These are phyloP conservation scores for Pholis gunnellus DNA, from an alignment of 2,113 vertebrate species.

Conservation along the genomic window DNA sequence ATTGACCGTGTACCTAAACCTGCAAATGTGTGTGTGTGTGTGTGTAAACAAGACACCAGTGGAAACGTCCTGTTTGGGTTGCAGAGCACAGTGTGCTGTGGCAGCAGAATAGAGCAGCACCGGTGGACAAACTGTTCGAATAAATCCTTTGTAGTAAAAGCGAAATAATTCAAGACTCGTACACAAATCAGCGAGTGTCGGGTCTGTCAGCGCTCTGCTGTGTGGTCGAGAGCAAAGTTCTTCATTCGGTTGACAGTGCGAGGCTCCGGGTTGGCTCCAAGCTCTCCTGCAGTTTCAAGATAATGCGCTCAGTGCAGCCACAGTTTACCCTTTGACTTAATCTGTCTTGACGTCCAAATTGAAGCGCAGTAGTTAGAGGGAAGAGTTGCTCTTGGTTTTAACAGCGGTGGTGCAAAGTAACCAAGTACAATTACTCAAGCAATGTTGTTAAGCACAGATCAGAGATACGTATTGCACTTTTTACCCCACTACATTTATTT, in stretches of 20 bases:
- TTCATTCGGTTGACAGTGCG: conserved; percentile 17
- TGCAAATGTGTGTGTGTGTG: conserved; percentile 7
- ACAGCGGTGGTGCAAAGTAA: conserved; percentile 22
- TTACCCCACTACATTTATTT: not conserved
- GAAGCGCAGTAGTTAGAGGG: not conserved
- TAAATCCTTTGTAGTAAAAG: conserved; percentile 47
- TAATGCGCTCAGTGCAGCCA: conserved; percentile 28
- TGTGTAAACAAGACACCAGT: conserved; percentile 41
- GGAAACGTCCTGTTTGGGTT: conserved; percentile 40
- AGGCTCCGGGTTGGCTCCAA: conserved; percentile 9
- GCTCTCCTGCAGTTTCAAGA: conserved; percentile 46
- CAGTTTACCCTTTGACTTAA: conserved; percentile 52
- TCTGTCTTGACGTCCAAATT: conserved; percentile 40
- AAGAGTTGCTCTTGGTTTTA: not conserved
- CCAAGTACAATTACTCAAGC: conserved; percentile 17
- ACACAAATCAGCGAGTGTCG: conserved; percentile 31
- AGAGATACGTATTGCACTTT: not conserved
- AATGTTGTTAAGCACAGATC: not conserved
- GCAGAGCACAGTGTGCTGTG: conserved; percentile 41
- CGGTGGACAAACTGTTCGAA: conserved; percentile 44
- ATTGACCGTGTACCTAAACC: conserved; percentile 10
- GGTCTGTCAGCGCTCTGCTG: not conserved
- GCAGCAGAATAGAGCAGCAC: conserved; percentile 24
- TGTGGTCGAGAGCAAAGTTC: conserved; percentile 44
- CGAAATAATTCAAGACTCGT: conserved; percentile 26